A percentile compares a stretch with the other conserved stretches of the same genome.
These are phyloP conservation scores for Thunnus maccoyii DNA, from an alignment of 2,113 vertebrate genomes.

Conservation along the genomic window DNA sequence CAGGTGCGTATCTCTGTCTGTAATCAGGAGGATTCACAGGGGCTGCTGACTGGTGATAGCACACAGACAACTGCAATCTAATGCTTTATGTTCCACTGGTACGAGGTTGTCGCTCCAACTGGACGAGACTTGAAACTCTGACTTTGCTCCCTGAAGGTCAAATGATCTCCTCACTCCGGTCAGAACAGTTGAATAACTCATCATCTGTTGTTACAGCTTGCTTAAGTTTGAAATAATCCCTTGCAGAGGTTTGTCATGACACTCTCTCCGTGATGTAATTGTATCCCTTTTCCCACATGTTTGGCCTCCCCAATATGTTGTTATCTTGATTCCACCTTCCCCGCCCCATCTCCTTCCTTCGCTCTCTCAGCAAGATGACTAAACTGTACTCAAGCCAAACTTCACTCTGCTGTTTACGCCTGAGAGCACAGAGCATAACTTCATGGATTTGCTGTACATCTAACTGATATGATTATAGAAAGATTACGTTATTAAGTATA, in stretches of 20 bases:
- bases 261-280: background rate
- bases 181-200: background rate
- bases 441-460: conserved; percentile 11
- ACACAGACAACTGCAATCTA: background rate
- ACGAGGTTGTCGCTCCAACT: background rate
- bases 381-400: background rate
- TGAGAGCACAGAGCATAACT: background rate
- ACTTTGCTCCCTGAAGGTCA: background rate
- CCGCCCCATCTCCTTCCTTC: background rate
- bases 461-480: background rate
- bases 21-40: background rate
- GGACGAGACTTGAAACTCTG: background rate
- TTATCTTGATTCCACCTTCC: background rate
- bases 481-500: background rate
- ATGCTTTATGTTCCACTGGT: background rate
- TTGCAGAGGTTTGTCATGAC: background rate
- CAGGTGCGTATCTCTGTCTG: conserved; percentile 33
- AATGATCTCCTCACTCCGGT: background rate
- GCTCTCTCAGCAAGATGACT: background rate
- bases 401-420: background rate
- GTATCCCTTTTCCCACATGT: background rate
- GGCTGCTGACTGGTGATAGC: background rate
- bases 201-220: conserved; percentile 27
- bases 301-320: background rate
- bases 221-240: conserved; percentile 7